A percentile compares a stretch with the other conserved stretches of the same genome.
phyloP scores from a whole-genome alignment of 2,888 invertebrate genomes.

The Drosophila kokeensis region DNA sequence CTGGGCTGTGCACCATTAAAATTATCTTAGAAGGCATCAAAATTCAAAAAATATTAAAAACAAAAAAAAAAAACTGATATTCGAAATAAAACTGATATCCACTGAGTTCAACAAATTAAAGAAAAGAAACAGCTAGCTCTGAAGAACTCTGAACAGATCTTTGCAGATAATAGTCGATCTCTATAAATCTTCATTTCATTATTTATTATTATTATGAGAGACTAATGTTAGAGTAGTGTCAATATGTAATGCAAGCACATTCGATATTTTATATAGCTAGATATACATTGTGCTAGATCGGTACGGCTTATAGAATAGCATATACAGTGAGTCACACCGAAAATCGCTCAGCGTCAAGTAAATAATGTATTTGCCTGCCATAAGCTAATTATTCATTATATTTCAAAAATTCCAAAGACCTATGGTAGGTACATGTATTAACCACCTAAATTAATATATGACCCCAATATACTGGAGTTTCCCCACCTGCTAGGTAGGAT shows the following conservation, averaged over 20 bases:
- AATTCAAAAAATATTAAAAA: neutral
- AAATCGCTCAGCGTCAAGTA: too few species aligned
- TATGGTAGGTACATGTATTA: too few species aligned
- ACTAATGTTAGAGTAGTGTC: neutral
- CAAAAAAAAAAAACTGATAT: neutral
- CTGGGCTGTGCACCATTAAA: conserved; percentile 29
- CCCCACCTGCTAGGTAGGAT: too few species aligned
- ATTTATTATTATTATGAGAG: neutral
- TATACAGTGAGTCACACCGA: too few species aligned
- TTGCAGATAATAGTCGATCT: neutral
- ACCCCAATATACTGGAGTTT: too few species aligned
- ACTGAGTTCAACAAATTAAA: conserved; percentile 1
- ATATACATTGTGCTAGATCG: neutral
- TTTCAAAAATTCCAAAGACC: too few species aligned
- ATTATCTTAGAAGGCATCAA: conserved; percentile 20
- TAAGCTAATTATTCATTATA: too few species aligned
- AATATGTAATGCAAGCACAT: neutral
- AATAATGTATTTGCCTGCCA: too few species aligned
- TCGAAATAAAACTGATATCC: neutral
- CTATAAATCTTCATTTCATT: neutral
- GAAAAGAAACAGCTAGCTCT: neutral
- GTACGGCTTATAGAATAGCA: neutral
- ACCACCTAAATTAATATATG: too few species aligned
- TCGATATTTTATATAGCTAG: neutral
- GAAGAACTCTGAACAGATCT: neutral